Evolutionary conservation across 2,888 invertebrate species (phyloP).

Genomic region (Luperina nickerlii): DNA sequence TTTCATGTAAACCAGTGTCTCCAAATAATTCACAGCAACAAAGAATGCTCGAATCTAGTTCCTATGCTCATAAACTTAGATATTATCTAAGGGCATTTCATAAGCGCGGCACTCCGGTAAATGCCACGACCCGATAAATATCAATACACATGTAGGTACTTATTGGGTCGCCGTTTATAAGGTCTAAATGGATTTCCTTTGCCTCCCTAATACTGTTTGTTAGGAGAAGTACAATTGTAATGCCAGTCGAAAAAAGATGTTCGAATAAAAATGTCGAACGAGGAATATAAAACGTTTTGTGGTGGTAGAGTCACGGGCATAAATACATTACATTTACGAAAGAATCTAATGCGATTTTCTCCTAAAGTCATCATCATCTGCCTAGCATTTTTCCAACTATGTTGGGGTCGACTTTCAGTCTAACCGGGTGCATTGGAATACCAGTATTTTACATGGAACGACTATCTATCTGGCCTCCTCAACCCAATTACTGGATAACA

Average conservation of each 20-base stretch:
- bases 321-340: neutral
- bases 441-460: neutral
- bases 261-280: conserved; percentile 19
- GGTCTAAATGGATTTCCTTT: conserved; percentile 60
- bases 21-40: conserved; percentile 15
- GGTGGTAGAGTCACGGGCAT: neutral
- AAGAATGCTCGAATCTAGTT: conserved; percentile 38
- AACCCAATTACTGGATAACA: too few relatives aligned
- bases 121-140: conserved; percentile 57
- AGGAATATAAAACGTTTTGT: conserved; percentile 13
- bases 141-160: conserved; percentile 56
- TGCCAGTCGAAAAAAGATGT: conserved; percentile 34
- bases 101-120: conserved; percentile 38
- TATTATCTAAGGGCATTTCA: conserved; percentile 47
- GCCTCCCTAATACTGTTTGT: conserved; percentile 56
- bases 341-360: neutral
- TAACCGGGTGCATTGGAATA: neutral
- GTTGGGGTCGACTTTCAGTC: neutral
- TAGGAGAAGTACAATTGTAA: conserved; percentile 47
- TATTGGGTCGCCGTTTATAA: conserved; percentile 60
- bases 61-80: conserved; percentile 33
- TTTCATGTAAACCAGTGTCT: conserved; percentile 19
- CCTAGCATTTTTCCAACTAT: neutral
- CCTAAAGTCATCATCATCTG: neutral
- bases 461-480: too few relatives aligned